Conservation (phyloP, 35 echinoderm and acorn worm species). For the Chiridota heheva region DNA sequence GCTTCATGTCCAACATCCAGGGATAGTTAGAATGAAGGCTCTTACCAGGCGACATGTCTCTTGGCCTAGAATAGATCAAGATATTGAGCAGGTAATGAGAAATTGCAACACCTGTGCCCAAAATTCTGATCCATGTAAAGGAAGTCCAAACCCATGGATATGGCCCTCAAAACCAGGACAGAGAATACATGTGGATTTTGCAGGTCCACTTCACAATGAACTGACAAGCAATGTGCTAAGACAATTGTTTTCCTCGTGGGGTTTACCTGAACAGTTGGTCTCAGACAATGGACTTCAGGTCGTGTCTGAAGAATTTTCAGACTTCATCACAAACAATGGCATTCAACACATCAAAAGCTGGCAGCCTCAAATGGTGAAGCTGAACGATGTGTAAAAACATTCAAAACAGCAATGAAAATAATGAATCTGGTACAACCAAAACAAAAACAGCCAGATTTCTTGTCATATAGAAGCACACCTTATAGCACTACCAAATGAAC, state of each 20-base stretch:
- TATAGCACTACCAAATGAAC: not conserved
- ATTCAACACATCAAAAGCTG: conserved; percentile 20
- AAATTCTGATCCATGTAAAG: not conserved
- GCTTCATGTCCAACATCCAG: conserved; percentile 1
- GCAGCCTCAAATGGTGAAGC: too few relatives aligned
- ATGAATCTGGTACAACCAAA: not conserved
- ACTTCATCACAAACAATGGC: conserved; percentile 40
- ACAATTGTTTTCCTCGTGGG: conserved; percentile 24
- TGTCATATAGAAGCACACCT: conserved; percentile 7
- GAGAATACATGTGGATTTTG: conserved; percentile 62
- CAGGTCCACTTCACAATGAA: conserved; percentile 3
- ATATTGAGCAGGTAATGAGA: conserved; percentile 17
- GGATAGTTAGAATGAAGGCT: conserved; percentile 24
- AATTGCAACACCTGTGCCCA: not conserved
- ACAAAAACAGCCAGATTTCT: not conserved
- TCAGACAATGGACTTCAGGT: conserved; percentile 46
- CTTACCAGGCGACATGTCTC: not conserved
- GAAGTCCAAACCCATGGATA: conserved; percentile 33
- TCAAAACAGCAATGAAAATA: conserved; percentile 42
- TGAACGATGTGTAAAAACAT: conserved; percentile 44
- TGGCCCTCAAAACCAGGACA: conserved; percentile 41
- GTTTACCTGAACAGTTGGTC: conserved; percentile 31
- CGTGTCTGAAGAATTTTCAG: conserved; percentile 21
- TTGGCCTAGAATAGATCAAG: not conserved
- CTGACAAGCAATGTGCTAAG: conserved; percentile 32